Conservation (phyloP, 2,797 vertebrate species). For the Manis crassicaudata region DNA sequence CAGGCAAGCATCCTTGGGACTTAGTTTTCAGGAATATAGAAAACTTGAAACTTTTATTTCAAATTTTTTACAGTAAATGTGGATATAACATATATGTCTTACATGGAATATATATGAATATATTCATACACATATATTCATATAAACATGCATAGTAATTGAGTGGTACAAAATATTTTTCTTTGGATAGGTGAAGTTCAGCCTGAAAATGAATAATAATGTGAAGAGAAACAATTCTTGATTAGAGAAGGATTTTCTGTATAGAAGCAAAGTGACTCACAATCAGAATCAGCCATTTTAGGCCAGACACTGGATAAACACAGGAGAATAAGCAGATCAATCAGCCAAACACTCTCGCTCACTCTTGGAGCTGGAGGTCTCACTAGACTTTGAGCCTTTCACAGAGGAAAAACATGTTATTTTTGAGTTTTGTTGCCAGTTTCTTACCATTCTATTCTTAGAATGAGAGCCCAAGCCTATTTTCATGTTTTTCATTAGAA, state of each 20-base stretch:
- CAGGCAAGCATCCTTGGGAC: not conserved
- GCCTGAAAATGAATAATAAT: not conserved
- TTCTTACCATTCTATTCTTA: conserved; percentile 26
- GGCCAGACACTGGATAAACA: not conserved
- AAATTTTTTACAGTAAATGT: not conserved
- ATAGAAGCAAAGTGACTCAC: not conserved
- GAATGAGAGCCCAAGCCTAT: not conserved
- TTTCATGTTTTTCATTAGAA: not conserved
- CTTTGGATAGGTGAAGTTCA: not conserved
- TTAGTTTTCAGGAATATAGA: conserved; percentile 6
- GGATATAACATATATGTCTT: not conserved
- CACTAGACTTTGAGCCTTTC: not conserved
- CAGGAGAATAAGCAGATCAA: conserved; percentile 38
- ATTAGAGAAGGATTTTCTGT: conserved; percentile 4
- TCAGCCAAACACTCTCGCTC: not conserved
- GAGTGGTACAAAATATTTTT: not conserved
- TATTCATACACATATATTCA: not conserved
- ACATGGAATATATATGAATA: not conserved
- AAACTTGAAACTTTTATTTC: conserved; percentile 12
- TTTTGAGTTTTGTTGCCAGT: not conserved
- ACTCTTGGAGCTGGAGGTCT: not conserved
- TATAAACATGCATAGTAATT: not conserved
- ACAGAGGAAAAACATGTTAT: not conserved
- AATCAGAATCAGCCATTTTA: conserved; percentile 25
- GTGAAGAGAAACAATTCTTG: conserved; percentile 13